Percentiles rank a stretch among this genome's conserved stretches.
phyloP scores from a whole-genome alignment of 1,140 invertebrate species.

The Micrasema minimum region DNA sequence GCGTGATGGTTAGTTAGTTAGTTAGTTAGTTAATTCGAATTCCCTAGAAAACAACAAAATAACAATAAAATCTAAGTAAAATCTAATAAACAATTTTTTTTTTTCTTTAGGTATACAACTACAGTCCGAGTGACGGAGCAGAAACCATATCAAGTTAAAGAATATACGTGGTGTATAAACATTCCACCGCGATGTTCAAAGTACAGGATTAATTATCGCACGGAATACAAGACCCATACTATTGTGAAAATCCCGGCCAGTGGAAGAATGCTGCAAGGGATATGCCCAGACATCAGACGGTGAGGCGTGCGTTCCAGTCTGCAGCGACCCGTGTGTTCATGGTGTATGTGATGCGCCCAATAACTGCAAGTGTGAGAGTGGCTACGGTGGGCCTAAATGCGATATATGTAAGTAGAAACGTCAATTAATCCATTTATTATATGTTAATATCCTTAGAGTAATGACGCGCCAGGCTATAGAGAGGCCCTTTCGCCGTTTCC shows the following conservation, averaged over 20 bases:
- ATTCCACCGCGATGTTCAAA: conserved; percentile 87
- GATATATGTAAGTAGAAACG: conserved; percentile 87
- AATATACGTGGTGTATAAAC: conserved; percentile 84
- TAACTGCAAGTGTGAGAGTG: conserved; percentile 85
- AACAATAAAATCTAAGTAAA: no score
- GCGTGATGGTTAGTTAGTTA: no score
- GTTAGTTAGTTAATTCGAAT: no score
- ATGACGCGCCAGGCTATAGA: no score
- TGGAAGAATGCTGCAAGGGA: conserved; percentile 84
- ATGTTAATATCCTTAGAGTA: no score
- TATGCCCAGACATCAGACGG: conserved; percentile 74
- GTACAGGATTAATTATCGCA: conserved; percentile 81
- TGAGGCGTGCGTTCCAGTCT: conserved; percentile 80
- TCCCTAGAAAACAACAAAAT: no score
- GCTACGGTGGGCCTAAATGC: conserved; percentile 88
- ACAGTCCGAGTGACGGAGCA: conserved; percentile 80
- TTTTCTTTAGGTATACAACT: conserved; percentile 76
- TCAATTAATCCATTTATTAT: no score
- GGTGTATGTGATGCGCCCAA: conserved; percentile 88
- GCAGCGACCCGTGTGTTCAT: conserved; percentile 82
- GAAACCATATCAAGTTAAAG: conserved; percentile 83
- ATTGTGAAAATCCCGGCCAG: conserved; percentile 78
- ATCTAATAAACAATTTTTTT: no score
- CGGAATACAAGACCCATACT: conserved; percentile 76
- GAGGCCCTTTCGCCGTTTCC: no score